These are phyloP conservation scores for Pavo muticus DNA, from an alignment of 2,113 vertebrate species.

Conservation along the genomic window DNA sequence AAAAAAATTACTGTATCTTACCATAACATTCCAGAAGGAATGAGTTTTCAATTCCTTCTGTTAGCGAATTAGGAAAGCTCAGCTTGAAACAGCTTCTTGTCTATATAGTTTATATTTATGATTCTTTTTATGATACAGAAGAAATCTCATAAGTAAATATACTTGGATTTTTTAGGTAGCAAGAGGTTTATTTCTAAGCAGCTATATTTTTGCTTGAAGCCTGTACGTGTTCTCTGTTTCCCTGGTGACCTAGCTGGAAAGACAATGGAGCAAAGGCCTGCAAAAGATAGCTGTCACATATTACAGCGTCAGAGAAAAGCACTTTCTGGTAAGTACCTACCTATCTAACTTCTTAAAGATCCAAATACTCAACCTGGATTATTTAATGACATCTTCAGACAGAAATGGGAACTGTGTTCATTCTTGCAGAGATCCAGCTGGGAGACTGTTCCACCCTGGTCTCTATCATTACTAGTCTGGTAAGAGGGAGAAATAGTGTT, in stretches of 20 bases:
- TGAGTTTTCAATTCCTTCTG: not conserved
- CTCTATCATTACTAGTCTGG: rapidly evolving
- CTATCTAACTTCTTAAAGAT: not conserved
- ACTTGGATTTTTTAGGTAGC: not conserved
- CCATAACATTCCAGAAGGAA: not conserved
- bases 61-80: not conserved
- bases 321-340: not conserved
- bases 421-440: not conserved
- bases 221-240: not conserved
- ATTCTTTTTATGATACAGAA: not conserved
- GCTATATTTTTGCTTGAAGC: not conserved
- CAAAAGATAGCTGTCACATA: not conserved
- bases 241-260: not conserved
- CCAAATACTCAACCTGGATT: not conserved
- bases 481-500: not conserved
- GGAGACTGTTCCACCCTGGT: not conserved
- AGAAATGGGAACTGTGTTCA: not conserved
- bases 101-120: not conserved
- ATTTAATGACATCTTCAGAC: not conserved
- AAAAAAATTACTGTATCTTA: not conserved
- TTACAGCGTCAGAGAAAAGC: not conserved
- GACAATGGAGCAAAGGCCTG: not conserved
- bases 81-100: not conserved
- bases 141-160: not conserved
- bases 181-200: not conserved